Evolutionary conservation across 2,888 invertebrate species (phyloP), one percentile per base, ranked within the genome.

Genomic region (Eudemis profundana): DNA sequence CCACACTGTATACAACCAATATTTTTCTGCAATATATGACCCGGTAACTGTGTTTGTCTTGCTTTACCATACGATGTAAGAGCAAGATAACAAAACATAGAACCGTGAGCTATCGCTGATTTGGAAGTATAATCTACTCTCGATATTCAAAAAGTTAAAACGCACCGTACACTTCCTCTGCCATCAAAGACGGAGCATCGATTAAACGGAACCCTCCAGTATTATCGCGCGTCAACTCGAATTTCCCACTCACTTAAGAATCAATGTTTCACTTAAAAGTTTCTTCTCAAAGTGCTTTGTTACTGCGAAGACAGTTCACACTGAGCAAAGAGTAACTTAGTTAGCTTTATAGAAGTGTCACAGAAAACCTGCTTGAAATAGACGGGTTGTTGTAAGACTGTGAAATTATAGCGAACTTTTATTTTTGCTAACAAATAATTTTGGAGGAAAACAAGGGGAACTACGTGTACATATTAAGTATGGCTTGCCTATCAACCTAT

Each of bases 261-360:
- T 69, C 74, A 74, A 82, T 79, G 76, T 78, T 78, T 83, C 78
- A 82, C 78, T 83, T 81, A 78, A 81, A 83, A 83, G 74, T 81
- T 81, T 79, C 69, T 72, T 61, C 68, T 66, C 66, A 74, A 78
- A 76, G 76, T 70, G 73, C 76, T 76, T 74, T 75, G 75, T 76
- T 74, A 61, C 67, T 69, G 64, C 69, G 71, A 71, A 72, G 69
- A 69, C 72, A 71, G 67, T 71, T 69, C 69, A 72, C 72, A 70
- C 69, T 65, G 69, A 70, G 60, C 60, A 70, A 73, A 69, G 71
- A 72, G 62, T 72, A 69, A 70, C 70, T 40, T 33, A 5, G 8
- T 40, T 21, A 7, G 19, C 46, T 59, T 33, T 46, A 12, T 47
- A 64, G 64, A 59, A n/a, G 36, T 14, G 57, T 23, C 64, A 17